These are phyloP conservation scores for Urosaurus nigricauda DNA, from an alignment of 2,797 vertebrate genomes.

Conservation along the genomic window DNA sequence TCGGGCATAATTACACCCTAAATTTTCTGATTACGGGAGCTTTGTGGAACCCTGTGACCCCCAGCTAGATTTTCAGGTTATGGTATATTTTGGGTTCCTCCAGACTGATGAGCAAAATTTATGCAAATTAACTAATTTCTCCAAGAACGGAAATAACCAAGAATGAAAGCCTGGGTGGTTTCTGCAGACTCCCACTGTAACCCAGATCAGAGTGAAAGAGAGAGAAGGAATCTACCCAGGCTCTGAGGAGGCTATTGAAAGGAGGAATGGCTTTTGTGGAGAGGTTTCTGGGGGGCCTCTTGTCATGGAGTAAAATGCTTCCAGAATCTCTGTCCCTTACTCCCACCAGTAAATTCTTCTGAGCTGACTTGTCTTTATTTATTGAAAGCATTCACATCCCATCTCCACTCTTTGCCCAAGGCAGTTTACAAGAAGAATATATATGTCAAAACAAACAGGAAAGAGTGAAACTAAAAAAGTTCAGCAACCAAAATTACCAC, in stretches of 20 bases:
- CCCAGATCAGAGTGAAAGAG: slow-evolving; percentile 8
- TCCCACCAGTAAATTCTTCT: not conserved
- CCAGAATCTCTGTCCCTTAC: not conserved
- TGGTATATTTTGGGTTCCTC: slow-evolving; percentile 41
- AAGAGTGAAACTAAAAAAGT: not conserved
- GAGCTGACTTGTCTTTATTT: not conserved
- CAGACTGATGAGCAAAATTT: slow-evolving; percentile 14
- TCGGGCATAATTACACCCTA: slow-evolving; percentile 55
- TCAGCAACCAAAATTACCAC: not conserved
- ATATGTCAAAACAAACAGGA: not conserved
- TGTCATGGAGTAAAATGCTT: not conserved
- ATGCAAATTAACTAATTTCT: slow-evolving; percentile 15
- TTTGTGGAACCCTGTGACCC: slow-evolving; percentile 41
- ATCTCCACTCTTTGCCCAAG: not conserved
- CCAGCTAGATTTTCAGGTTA: slow-evolving; percentile 41
- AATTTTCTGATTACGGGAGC: slow-evolving; percentile 42
- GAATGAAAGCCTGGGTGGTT: not conserved
- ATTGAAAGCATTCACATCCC: not conserved
- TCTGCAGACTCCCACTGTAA: rapidly evolving
- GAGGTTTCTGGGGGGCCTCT: not conserved
- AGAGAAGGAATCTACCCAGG: not conserved
- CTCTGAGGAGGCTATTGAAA: not conserved
- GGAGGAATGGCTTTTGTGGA: not conserved
- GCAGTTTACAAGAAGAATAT: not conserved
- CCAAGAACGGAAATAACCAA: not conserved